Base-by-base conservation (phyloP, 2,797 vertebrate species). In the Sebastes oblongus region DNA sequence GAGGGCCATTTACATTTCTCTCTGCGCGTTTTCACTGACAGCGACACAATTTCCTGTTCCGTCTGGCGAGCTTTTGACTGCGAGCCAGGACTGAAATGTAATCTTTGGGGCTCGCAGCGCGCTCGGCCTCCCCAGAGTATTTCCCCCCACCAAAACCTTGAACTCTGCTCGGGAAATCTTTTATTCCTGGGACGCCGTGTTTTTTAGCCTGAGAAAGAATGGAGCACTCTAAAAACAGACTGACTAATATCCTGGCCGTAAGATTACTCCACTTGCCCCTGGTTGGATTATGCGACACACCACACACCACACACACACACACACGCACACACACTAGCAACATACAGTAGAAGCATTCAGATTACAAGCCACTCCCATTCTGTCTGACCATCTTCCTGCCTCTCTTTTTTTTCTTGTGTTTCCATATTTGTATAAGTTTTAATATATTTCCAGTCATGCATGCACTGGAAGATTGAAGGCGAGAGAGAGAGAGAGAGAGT, bases 41-140 rank as follows among this genome's bases (percentile, higher is more conserved):
- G 95, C 85, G 90, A 95, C 95, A 96, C 95, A 96, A 96, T 96
- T 96, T 96, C 94, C 95, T 96, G 93, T 95, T 95, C 95, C 92
- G 92, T 94, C 94, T 95, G 94, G 94, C 82, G 80, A 93, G 93
- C 94, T 94, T 91, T 88, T 94, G 94, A 96, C 94, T 93, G 88
- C 73, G 86, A 91, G 93, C 91, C 86, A 73, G 84, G 93, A 94
- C 94, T 94, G 94, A 94, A 95, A 95, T 94, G 94, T 95, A 95
- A 96, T 96, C 94, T 96, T 92, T 92, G 81, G 91, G 91, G 90
- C 92, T 90, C 84, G 32, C 84, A 68, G 75, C 56, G 32, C 82
- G 72, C 89, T 86, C 79, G 82, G 88, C 92, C 93, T 95, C 95
- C 95, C 94, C 72, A 79, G 94, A 95, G 94, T 85, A 94, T 95